A percentile compares a stretch with the other conserved stretches of the same genome.
Conservation (phyloP, 2,888 invertebrate species). For the Xestia rhomboidea region DNA sequence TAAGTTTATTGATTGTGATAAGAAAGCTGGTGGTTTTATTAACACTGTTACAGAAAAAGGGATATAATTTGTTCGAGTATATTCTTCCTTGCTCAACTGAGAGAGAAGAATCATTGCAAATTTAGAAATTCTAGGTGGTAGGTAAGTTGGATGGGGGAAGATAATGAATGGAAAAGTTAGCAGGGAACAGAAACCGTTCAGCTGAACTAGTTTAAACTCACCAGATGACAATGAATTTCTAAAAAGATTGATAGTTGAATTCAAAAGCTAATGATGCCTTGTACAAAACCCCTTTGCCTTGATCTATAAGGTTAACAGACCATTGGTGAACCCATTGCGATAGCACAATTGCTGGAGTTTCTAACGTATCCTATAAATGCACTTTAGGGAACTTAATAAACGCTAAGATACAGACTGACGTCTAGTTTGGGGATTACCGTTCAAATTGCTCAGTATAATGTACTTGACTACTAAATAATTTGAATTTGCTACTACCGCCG, state of each 20-base stretch:
- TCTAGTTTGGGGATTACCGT: too few species aligned
- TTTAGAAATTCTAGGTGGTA: background rate
- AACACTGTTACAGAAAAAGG: conserved; percentile 12
- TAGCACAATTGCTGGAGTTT: background rate
- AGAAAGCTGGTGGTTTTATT: conserved; percentile 45
- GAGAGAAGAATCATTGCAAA: background rate
- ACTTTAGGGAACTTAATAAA: background rate
- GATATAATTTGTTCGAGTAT: background rate
- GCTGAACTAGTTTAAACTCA: background rate
- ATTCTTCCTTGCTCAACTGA: background rate
- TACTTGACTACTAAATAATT: too few species aligned
- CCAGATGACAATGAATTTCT: background rate
- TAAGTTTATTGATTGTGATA: conserved; percentile 63
- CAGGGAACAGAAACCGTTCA: background rate
- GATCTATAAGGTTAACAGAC: background rate
- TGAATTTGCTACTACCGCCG: background rate
- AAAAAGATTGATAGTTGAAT: background rate
- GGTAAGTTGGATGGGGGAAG: background rate
- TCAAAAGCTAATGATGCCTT: too few species aligned
- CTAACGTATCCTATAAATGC: background rate
- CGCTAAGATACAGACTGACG: background rate
- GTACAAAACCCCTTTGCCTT: too few species aligned
- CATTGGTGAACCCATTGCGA: background rate
- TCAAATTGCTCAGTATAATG: too few species aligned
- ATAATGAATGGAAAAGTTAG: background rate